These are phyloP conservation scores for Cephus rjabovi DNA, from an alignment of 2,888 invertebrate species.

Conservation along the genomic window DNA sequence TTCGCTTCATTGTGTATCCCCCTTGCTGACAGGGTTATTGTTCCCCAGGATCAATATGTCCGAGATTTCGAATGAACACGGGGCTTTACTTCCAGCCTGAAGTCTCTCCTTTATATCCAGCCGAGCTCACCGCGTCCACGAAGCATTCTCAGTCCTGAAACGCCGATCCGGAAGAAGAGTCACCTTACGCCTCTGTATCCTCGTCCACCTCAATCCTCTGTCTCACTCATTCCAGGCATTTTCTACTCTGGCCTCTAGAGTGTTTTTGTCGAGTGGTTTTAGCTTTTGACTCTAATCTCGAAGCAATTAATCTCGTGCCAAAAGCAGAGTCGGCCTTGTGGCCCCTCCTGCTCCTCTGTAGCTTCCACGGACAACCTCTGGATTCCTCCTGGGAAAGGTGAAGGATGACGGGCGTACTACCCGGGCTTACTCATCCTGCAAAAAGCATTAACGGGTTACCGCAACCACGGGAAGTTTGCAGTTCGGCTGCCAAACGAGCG, in stretches of 20 bases:
- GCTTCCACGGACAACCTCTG: neutral
- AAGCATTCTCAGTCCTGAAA: neutral
- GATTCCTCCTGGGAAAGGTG: slow-evolving; percentile 2
- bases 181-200: neutral
- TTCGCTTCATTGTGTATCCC: neutral
- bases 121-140: neutral
- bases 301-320: slow-evolving; percentile 42
- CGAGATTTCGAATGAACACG: neutral
- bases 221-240: neutral
- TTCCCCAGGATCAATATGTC: neutral
- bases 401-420: neutral
- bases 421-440: neutral
- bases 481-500: neutral
- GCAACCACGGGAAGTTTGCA: neutral
- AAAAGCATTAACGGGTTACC: neutral
- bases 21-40: neutral
- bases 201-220: neutral
- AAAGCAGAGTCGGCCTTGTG: slow-evolving; percentile 24
- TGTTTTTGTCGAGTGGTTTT: slow-evolving; percentile 20
- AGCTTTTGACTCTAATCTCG: slow-evolving; percentile 40
- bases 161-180: neutral
- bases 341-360: neutral
- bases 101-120: neutral
- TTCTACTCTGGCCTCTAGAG: neutral
- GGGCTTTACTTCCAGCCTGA: neutral